Conservation (phyloP, 2,797 vertebrate species). For the Anisognathus igniventris region DNA sequence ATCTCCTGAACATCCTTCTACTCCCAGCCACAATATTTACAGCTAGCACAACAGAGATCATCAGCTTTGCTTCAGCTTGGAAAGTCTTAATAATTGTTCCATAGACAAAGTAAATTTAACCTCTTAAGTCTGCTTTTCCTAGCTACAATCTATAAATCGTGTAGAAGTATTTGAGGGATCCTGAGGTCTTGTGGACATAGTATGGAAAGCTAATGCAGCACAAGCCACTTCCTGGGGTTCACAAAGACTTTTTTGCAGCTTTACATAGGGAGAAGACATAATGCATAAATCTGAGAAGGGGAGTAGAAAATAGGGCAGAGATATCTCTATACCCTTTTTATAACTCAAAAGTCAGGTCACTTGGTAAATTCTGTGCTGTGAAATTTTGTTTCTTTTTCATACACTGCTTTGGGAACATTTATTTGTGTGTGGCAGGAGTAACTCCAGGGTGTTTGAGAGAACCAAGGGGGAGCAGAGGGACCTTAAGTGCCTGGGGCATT, state of each 20-base stretch:
- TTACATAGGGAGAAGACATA: not conserved
- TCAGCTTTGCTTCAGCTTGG: not conserved
- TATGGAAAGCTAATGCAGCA: not conserved
- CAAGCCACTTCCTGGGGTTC: not conserved
- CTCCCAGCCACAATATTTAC: not conserved
- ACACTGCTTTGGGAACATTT: fast-evolving
- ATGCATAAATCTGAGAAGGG: not conserved
- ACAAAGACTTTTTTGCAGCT: not conserved
- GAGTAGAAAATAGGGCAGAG: not conserved
- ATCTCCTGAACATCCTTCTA: not conserved
- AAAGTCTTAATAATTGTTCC: not conserved
- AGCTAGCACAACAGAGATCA: not conserved
- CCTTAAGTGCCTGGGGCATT: fast-evolving
- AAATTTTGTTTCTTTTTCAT: not conserved
- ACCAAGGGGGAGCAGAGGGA: not conserved
- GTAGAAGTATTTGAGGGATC: not conserved
- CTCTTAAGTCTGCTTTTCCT: not conserved
- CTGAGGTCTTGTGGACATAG: not conserved
- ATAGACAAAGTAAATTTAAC: not conserved
- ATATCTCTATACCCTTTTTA: not conserved
- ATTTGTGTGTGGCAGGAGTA: not conserved
- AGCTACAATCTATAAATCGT: not conserved
- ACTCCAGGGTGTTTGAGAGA: not conserved
- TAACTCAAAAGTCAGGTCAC: not conserved
- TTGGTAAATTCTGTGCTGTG: not conserved